Conservation (phyloP, 2,797 vertebrate species). For the Sebastes matsubarae region DNA sequence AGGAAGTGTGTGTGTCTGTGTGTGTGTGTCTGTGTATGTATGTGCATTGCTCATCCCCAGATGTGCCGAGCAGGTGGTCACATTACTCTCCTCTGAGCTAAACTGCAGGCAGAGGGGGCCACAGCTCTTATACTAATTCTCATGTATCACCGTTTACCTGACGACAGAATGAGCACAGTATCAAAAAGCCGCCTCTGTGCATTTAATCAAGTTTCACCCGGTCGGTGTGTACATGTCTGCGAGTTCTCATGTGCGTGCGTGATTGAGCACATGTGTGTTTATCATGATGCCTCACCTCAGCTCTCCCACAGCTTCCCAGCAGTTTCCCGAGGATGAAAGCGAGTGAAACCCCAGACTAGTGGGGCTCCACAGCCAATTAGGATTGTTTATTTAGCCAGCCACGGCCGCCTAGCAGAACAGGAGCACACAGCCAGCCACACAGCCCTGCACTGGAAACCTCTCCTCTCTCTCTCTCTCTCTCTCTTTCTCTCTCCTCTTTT, state of each 20-base stretch:
- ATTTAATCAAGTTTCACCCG: slow-evolving; percentile 30
- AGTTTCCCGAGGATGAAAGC: slow-evolving; percentile 83
- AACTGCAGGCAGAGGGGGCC: slow-evolving; percentile 19
- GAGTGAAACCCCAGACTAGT: slow-evolving; percentile 88
- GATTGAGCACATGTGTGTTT: slow-evolving; percentile 77
- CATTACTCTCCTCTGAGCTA: slow-evolving; percentile 42
- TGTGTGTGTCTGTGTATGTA: background rate
- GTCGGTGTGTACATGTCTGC: slow-evolving; percentile 8
- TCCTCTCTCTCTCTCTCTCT: slow-evolving; percentile 1
- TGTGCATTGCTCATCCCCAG: slow-evolving; percentile 41
- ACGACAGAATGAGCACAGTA: slow-evolving; percentile 20
- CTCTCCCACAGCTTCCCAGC: slow-evolving; percentile 80
- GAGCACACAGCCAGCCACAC: slow-evolving; percentile 77
- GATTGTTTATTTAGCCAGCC: slow-evolving; percentile 88
- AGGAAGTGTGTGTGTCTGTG: slow-evolving; percentile 16
- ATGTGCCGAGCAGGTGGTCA: slow-evolving; percentile 69
- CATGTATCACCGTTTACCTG: slow-evolving; percentile 43
- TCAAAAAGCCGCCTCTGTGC: slow-evolving; percentile 4
- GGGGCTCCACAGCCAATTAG: slow-evolving; percentile 96
- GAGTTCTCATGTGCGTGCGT: slow-evolving; percentile 42
- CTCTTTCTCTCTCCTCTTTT: slow-evolving; percentile 28
- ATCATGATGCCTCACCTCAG: slow-evolving; percentile 82
- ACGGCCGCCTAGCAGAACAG: slow-evolving; percentile 82
- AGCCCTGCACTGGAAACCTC: slow-evolving; percentile 71
- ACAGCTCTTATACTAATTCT: slow-evolving; percentile 14